Percentiles rank a stretch among this genome's conserved stretches.
phyloP scores from a whole-genome alignment of 2,113 vertebrate species.

The Rattus norvegicus region DNA sequence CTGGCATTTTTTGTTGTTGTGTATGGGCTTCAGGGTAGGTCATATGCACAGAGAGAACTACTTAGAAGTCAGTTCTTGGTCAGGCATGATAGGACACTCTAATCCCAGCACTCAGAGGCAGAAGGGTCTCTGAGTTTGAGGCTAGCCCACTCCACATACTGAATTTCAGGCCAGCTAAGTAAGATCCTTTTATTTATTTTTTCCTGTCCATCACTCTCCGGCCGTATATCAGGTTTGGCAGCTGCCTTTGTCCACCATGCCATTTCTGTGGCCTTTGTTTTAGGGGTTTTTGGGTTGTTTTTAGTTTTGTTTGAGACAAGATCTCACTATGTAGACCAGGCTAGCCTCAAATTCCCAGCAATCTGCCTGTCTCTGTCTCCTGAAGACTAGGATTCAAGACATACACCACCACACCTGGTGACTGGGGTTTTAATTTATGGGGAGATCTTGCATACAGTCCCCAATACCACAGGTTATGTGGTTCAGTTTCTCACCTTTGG shows the following conservation, averaged over 20 bases:
- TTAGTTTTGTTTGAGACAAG: neutral
- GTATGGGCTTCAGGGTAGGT: neutral
- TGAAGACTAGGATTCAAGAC: neutral
- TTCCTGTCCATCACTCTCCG: neutral
- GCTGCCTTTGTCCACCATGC: neutral
- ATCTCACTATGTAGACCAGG: neutral
- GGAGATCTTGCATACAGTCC: too few species aligned
- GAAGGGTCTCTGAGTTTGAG: neutral
- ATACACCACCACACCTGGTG: neutral
- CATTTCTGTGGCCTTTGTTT: neutral
- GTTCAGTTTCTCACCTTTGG: neutral
- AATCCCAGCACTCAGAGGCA: neutral
- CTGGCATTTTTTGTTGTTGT: neutral
- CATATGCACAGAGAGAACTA: neutral
- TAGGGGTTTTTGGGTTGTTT: neutral
- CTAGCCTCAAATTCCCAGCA: neutral
- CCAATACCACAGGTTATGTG: neutral
- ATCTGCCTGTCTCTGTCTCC: neutral
- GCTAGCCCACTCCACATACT: neutral
- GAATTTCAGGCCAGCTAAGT: neutral
- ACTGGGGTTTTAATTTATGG: neutral
- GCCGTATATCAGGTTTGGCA: neutral
- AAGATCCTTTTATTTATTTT: neutral
- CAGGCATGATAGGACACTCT: neutral
- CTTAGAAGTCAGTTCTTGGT: neutral